Base-by-base conservation (phyloP, 2,797 vertebrate genomes). In the Propithecus perrieri region DNA sequence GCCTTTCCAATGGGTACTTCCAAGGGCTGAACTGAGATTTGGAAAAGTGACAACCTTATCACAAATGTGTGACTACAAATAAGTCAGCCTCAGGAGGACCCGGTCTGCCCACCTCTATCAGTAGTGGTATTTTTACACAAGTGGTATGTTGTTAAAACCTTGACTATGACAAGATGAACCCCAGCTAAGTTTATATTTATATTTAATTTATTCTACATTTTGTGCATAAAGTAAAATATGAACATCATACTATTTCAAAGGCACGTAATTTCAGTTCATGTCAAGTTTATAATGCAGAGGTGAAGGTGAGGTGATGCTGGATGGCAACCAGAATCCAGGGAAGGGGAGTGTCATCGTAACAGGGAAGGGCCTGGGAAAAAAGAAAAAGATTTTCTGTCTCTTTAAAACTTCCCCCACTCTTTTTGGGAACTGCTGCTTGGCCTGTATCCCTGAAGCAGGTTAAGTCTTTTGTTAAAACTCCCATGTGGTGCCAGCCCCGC, bases 171-270 rank as follows among this genome's bases (percentile, higher is more conserved):
- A 76, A 76, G 28, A 61, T 20, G 41, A 90, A 38, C 85, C 43
- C 26, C 74, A 85, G 41, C 30, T 69, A 69, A 55, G n/a, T 81
- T 61, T 81, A 89, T 69, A 48, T 95, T 86, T 63, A 75, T 20
- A 46, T 63, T 46, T 89, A 81, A 61, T 8, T 61, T 81, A 76
- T 63, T 41, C 38, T 46, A 83, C 35, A 86, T 55, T 85, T 53
- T 69, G 11, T 61, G 33, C 26, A 55, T 75, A n/a, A 92, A 89
- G 50, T 80, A 81, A 61, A 81, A 93, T 15, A 57, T 43, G 28
- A 69, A 43, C 35, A 38, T 48, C 4, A 7, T 20, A 20, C 50
- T 55, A 43, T 81, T 93, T 61, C 74, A 55, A 74, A 85, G n/a
- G 65, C 7, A 7, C 28, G 5, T 67, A 75, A 55, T 86, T 65